Evolutionary conservation across 1,140 invertebrate species (phyloP).

Genomic region (Liolophura sinensis): DNA sequence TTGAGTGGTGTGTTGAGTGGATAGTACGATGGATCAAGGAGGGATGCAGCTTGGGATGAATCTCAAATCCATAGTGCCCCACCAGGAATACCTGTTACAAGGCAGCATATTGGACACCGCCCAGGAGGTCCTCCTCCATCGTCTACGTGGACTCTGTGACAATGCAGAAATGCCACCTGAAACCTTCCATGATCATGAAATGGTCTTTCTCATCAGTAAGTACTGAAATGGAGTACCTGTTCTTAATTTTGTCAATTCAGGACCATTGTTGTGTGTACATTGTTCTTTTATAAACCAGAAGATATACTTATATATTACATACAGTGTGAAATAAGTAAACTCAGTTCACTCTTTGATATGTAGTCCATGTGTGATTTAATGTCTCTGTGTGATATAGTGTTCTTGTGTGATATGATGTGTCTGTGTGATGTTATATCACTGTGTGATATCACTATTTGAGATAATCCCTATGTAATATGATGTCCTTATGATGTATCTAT

Average conservation of each 20-base stretch:
- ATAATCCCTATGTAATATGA: too few relatives aligned
- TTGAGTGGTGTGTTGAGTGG: not conserved
- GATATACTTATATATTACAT: too few relatives aligned
- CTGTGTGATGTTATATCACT: too few relatives aligned
- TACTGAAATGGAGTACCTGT: not conserved
- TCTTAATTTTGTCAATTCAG: not conserved
- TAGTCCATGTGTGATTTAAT: too few relatives aligned
- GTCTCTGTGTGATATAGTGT: too few relatives aligned
- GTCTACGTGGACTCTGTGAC: slow-evolving; percentile 89
- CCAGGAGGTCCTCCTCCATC: slow-evolving; percentile 88
- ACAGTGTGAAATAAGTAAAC: too few relatives aligned
- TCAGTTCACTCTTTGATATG: too few relatives aligned
- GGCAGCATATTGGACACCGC: slow-evolving; percentile 90
- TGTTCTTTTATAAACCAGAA: not conserved
- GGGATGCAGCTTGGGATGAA: not conserved
- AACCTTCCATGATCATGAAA: slow-evolving; percentile 83
- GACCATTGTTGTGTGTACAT: not conserved
- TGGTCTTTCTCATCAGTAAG: slow-evolving; percentile 60
- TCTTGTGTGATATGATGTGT: too few relatives aligned
- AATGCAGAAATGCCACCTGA: slow-evolving; percentile 84
- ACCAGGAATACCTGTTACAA: slow-evolving; percentile 80
- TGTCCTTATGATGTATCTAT: too few relatives aligned
- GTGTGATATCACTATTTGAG: too few relatives aligned
- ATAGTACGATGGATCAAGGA: not conserved
- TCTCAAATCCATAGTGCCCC: slow-evolving; percentile 25